phyloP scores from a whole-genome alignment of 92 coral and sea anemone genomes.

The Zoanthus sociatus region DNA sequence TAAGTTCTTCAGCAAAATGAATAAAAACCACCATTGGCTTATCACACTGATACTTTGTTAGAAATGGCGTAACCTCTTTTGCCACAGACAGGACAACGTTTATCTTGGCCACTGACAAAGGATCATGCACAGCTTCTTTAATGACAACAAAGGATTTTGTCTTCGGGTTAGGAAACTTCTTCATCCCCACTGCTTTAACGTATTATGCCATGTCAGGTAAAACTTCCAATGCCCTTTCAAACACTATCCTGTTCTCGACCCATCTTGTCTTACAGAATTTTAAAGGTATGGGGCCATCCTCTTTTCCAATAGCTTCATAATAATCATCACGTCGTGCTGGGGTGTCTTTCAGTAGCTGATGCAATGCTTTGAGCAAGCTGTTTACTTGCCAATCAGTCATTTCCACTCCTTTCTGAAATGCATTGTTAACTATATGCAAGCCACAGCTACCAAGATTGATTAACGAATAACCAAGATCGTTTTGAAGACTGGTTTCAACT shows the following conservation, averaged over 20 bases:
- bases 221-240: slow-evolving; percentile 51
- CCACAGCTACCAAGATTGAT: slow-evolving; percentile 39
- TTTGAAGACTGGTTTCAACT: slow-evolving; percentile 12
- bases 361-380: slow-evolving; percentile 37
- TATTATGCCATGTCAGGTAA: slow-evolving; percentile 48
- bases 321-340: slow-evolving; percentile 51
- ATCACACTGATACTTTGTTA: slow-evolving; percentile 35
- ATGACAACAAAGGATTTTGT: slow-evolving; percentile 41
- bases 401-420: slow-evolving; percentile 42
- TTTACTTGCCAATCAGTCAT: slow-evolving; percentile 32
- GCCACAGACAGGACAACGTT: slow-evolving; percentile 36
- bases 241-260: slow-evolving; percentile 45
- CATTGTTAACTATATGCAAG: slow-evolving; percentile 4
- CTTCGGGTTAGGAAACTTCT: slow-evolving; percentile 41
- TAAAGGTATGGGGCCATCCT: slow-evolving; percentile 46
- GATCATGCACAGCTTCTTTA: slow-evolving; percentile 46
- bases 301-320: slow-evolving; percentile 36
- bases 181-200: slow-evolving; percentile 49
- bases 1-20: slow-evolving; percentile 41
- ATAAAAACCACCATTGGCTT: slow-evolving; percentile 54
- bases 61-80: slow-evolving; percentile 43
- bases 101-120: slow-evolving; percentile 37
- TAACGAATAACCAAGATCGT: background rate
- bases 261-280: slow-evolving; percentile 54
- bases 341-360: slow-evolving; percentile 40